Conservation (phyloP, 2,888 invertebrate genomes). For the Drosophila percnosoma region DNA sequence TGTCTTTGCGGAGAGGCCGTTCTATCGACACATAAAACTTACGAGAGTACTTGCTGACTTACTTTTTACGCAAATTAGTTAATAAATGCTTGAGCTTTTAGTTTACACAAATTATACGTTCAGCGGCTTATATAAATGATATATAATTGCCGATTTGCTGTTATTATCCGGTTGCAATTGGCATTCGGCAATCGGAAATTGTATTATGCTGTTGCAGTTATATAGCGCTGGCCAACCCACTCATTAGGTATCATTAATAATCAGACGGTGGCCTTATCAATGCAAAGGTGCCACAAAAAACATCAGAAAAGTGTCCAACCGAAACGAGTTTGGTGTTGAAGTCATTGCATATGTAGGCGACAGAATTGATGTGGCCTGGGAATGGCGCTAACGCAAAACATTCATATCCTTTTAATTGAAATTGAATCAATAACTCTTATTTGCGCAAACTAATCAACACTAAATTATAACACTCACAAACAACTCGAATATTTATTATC, state of each 20-base stretch:
- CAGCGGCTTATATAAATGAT: slow-evolving; percentile 62
- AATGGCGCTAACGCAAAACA: slow-evolving; percentile 64
- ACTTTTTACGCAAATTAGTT: slow-evolving; percentile 62
- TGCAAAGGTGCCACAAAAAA: slow-evolving; percentile 56
- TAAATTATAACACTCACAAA: slow-evolving; percentile 79
- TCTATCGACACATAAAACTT: slow-evolving; percentile 48
- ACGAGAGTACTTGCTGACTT: slow-evolving; percentile 30
- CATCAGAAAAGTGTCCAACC: slow-evolving; percentile 18
- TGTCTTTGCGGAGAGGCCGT: slow-evolving; percentile 58
- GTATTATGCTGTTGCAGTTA: slow-evolving; percentile 23
- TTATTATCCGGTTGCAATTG: slow-evolving; percentile 17
- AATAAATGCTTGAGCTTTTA: slow-evolving; percentile 69
- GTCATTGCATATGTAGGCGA: slow-evolving; percentile 34
- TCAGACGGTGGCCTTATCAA: slow-evolving; percentile 52
- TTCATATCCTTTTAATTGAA: slow-evolving; percentile 81
- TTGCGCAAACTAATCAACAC: slow-evolving; percentile 80
- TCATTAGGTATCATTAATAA: slow-evolving; percentile 78
- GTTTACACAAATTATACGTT: slow-evolving; percentile 62
- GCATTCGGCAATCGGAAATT: slow-evolving; percentile 20
- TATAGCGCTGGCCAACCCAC: slow-evolving; percentile 62
- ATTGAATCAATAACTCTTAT: slow-evolving; percentile 78
- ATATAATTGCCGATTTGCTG: slow-evolving; percentile 56
- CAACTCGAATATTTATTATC: slow-evolving; percentile 76
- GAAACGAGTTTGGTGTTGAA: slow-evolving; percentile 42
- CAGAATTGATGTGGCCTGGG: slow-evolving; percentile 29